phyloP scores from a whole-genome alignment of 64 coral and sea anemone species.

The Dendrophyllia cribrosa region DNA sequence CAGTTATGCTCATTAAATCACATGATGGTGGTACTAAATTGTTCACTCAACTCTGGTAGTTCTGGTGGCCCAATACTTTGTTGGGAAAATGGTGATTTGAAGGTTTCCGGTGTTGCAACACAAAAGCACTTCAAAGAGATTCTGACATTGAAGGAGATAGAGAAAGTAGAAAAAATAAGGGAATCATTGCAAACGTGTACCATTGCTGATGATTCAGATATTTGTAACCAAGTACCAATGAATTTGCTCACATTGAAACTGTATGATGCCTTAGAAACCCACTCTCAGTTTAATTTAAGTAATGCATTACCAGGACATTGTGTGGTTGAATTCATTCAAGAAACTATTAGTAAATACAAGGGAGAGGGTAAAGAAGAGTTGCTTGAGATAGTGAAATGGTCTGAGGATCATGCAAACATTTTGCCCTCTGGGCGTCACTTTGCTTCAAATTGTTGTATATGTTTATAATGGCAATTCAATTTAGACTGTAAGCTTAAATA shows the following conservation, averaged over 20 bases:
- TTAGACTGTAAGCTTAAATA: too few species aligned
- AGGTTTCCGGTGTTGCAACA: neutral
- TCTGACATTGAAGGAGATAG: neutral
- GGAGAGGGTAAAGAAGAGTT: neutral
- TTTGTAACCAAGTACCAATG: neutral
- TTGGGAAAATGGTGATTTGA: neutral
- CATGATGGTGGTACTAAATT: neutral
- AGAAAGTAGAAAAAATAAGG: neutral
- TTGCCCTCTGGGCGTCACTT: neutral
- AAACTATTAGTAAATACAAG: neutral
- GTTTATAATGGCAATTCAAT: too few species aligned
- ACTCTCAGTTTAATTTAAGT: constrained; percentile 6
- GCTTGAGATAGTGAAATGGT: neutral
- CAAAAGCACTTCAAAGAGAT: neutral
- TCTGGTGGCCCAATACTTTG: neutral
- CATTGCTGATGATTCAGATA: neutral
- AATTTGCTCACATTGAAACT: neutral
- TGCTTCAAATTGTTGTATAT: neutral
- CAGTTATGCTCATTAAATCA: neutral
- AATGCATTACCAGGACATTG: neutral
- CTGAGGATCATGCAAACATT: neutral
- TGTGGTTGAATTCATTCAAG: neutral
- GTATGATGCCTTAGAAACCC: neutral
- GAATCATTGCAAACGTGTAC: neutral
- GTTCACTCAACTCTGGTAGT: neutral